Conservation (phyloP, 2,888 invertebrate species). For the Troglohyphantes excavatus region DNA sequence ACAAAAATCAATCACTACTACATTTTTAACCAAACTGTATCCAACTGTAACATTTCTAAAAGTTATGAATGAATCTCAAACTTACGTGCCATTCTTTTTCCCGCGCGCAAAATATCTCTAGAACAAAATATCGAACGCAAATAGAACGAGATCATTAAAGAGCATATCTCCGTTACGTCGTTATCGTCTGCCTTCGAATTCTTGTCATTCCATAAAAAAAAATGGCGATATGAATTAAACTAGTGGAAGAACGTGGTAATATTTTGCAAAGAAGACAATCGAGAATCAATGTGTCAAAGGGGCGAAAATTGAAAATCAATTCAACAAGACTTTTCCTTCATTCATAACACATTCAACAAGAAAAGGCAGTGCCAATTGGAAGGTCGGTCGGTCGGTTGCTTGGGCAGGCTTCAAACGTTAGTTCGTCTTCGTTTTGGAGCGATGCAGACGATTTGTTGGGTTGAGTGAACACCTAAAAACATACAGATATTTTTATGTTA, state of each 20-base stretch:
- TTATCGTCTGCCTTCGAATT: neutral
- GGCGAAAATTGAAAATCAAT: constrained; percentile 49
- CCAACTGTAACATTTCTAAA: too few relatives aligned
- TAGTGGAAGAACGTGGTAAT: constrained; percentile 3
- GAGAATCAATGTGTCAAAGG: constrained; percentile 29
- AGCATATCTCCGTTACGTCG: neutral
- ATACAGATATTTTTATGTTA: too few relatives aligned
- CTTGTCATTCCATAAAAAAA: neutral
- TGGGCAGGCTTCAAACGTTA: too few relatives aligned
- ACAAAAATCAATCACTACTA: too few relatives aligned
- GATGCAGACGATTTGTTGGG: too few relatives aligned
- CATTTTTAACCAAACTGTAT: too few relatives aligned
- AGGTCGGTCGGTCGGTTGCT: too few relatives aligned
- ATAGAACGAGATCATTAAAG: neutral
- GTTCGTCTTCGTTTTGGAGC: too few relatives aligned
- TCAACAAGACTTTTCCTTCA: neutral
- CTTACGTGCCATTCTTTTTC: too few relatives aligned
- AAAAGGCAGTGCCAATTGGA: neutral
- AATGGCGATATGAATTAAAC: neutral
- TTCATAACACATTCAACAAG: constrained; percentile 13
- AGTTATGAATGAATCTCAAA: too few relatives aligned
- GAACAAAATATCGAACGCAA: neutral
- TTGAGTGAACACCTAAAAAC: too few relatives aligned
- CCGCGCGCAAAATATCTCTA: too few relatives aligned
- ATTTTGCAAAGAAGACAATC: constrained; percentile 37